Conservation (phyloP, 1,140 invertebrate genomes). For the Paramacrobiotus metropolitanus region DNA sequence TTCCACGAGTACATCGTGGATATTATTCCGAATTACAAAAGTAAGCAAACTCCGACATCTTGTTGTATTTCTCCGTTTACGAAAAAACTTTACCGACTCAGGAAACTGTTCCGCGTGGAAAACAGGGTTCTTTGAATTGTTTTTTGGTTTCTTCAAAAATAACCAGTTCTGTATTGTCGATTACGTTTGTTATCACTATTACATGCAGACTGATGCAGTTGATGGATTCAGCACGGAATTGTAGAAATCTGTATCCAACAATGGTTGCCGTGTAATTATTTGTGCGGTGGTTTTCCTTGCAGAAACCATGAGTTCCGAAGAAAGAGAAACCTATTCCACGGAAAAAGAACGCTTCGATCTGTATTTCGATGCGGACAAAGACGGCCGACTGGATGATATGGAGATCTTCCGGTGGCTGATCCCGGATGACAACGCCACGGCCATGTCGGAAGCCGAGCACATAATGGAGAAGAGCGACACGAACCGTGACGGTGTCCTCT, state of each 20-base stretch:
- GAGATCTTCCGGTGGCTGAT: constrained; percentile 75
- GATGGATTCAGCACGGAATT: too few relatives aligned
- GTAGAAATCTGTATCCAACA: too few relatives aligned
- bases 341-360: constrained; percentile 76
- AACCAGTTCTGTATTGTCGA: too few relatives aligned
- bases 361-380: constrained; percentile 62
- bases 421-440: constrained; percentile 70
- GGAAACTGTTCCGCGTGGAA: too few relatives aligned
- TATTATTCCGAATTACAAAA: constrained; percentile 13
- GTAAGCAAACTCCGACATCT: neutral
- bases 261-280: too few relatives aligned
- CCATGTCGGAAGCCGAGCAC: constrained; percentile 69
- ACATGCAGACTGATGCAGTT: too few relatives aligned
- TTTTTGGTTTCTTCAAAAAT: too few relatives aligned
- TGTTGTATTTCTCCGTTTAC: too few relatives aligned
- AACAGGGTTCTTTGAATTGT: too few relatives aligned
- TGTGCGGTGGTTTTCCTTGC: too few relatives aligned
- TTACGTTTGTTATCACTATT: too few relatives aligned
- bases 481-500: constrained; percentile 55
- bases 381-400: constrained; percentile 47
- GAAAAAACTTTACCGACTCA: too few relatives aligned
- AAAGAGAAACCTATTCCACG: constrained; percentile 50
- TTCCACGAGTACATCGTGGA: constrained; percentile 60
- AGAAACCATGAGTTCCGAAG: constrained; percentile 31
- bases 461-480: constrained; percentile 66